phyloP scores from a whole-genome alignment of 2,888 invertebrate species.

The Gisinianus flammeolus region DNA sequence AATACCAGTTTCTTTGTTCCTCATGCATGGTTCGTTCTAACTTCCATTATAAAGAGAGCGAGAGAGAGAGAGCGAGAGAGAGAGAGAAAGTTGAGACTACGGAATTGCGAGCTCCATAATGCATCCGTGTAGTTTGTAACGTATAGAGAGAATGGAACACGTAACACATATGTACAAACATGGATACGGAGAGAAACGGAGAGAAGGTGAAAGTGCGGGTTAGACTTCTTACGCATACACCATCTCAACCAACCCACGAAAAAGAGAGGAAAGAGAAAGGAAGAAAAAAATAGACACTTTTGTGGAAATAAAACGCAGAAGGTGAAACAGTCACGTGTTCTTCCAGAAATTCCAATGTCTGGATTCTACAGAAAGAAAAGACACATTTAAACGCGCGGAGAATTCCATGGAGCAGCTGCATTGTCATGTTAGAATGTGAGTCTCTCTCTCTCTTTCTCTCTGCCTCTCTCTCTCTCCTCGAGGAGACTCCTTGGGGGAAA shows the following conservation, averaged over 20 bases:
- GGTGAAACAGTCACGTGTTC: background rate
- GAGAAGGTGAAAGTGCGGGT: background rate
- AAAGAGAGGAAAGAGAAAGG: too few species aligned
- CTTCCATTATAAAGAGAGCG: slow-evolving; percentile 6
- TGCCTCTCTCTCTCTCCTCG: background rate
- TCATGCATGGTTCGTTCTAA: background rate
- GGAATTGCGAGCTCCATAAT: background rate
- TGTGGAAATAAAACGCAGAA: background rate
- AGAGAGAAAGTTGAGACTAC: background rate
- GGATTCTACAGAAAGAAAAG: too few species aligned
- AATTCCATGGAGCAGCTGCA: background rate
- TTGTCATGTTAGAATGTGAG: too few species aligned
- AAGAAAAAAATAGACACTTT: background rate
- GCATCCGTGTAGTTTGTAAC: background rate
- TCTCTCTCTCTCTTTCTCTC: background rate
- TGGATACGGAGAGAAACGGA: too few species aligned
- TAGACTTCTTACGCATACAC: background rate
- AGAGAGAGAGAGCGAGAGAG: too few species aligned
- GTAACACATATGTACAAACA: background rate
- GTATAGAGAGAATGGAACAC: background rate
- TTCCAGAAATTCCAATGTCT: too few species aligned
- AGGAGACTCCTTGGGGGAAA: background rate
- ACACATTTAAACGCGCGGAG: too few species aligned
- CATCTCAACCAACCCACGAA: background rate
- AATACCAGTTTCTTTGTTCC: slow-evolving; percentile 17